Conservation (phyloP, 30 jellyfish, hydroid and myxozoan genomes). For the Morbakka virulenta region DNA sequence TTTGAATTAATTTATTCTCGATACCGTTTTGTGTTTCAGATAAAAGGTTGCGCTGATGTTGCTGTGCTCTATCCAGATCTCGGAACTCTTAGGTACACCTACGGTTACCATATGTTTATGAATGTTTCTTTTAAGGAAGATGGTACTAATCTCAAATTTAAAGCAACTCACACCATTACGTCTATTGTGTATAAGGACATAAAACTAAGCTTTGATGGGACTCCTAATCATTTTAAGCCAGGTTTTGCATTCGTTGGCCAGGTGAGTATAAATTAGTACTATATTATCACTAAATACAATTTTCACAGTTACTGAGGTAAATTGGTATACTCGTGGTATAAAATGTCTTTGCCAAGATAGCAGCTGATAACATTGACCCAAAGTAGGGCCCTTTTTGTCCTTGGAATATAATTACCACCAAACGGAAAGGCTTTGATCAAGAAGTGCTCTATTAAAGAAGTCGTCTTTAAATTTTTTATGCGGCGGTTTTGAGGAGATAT, state of each 20-base stretch:
- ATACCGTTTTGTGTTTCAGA: not conserved
- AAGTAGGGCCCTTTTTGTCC: too few species aligned
- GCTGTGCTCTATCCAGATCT: not conserved
- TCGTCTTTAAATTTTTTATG: too few species aligned
- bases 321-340: too few species aligned
- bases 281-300: too few species aligned
- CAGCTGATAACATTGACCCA: too few species aligned
- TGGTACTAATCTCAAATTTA: slow-evolving; percentile 68
- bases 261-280: too few species aligned
- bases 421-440: too few species aligned
- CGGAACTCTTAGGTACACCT: not conserved
- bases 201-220: slow-evolving; percentile 59
- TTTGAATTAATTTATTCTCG: not conserved
- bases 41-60: not conserved
- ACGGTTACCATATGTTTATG: not conserved
- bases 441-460: too few species aligned
- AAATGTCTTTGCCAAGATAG: too few species aligned
- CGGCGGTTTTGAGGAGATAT: too few species aligned
- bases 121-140: slow-evolving; percentile 72
- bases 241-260: slow-evolving; percentile 75
- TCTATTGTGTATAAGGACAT: slow-evolving; percentile 15
- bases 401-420: too few species aligned
- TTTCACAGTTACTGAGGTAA: too few species aligned
- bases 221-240: slow-evolving; percentile 68
- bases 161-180: slow-evolving; percentile 31